Evolutionary conservation across 2,113 vertebrate species (phyloP).

Genomic region (Castor canadensis): DNA sequence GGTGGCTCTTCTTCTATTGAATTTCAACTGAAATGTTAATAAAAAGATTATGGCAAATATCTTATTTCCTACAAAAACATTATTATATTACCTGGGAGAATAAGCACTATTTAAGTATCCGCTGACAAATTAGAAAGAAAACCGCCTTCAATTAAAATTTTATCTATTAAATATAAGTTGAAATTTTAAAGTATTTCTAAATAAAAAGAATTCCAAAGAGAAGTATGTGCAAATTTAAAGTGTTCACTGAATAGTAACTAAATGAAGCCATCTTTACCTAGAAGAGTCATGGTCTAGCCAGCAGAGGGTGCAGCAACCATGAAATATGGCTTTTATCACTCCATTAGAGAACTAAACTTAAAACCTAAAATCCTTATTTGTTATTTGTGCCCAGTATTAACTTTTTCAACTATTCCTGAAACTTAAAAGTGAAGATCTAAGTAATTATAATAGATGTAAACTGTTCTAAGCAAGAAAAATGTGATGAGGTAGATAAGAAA

Average conservation of each 20-base stretch:
- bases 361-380: neutral
- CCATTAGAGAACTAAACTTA: conserved; percentile 14
- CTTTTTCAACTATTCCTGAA: conserved; percentile 23
- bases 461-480: neutral
- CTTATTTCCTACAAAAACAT: neutral
- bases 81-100: neutral
- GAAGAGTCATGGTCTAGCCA: conserved; percentile 18
- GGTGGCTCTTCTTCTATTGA: neutral
- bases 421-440: conserved; percentile 23
- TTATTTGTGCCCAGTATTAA: neutral
- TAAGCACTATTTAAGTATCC: conserved; percentile 2
- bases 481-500: too few species aligned
- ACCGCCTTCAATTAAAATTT: conserved; percentile 9
- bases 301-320: conserved; percentile 71
- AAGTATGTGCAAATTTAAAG: neutral
- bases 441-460: neutral
- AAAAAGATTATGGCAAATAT: conserved; percentile 21
- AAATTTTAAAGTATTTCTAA: conserved; percentile 50
- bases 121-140: conserved; percentile 33
- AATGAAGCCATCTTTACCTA: conserved; percentile 1
- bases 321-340: conserved; percentile 19
- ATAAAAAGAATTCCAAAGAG: conserved; percentile 41
- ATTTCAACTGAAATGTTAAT: conserved; percentile 33
- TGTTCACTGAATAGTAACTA: neutral
- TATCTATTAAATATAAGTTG: neutral